phyloP scores from a whole-genome alignment of 2,888 invertebrate species.

The Pantelozetes paolii region DNA sequence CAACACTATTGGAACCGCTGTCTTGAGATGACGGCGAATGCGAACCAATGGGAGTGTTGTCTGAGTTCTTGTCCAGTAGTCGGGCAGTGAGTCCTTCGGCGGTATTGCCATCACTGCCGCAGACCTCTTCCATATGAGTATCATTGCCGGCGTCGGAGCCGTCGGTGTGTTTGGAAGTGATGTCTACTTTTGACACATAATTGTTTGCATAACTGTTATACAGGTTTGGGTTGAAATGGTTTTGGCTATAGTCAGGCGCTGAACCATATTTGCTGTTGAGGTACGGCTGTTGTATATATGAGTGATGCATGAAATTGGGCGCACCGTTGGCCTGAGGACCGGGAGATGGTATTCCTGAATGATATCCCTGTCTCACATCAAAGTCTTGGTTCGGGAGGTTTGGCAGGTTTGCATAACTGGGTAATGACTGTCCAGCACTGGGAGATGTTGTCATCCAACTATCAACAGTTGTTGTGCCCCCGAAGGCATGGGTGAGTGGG shows the following conservation, averaged over 20 bases:
- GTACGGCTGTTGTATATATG: conserved; percentile 34
- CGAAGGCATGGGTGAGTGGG: conserved; percentile 4
- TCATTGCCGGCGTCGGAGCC: conserved; percentile 9
- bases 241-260: conserved; percentile 25
- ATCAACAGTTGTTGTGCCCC: conserved; percentile 4
- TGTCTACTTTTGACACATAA: conserved; percentile 22
- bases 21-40: conserved; percentile 25
- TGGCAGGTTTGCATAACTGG: conserved; percentile 2
- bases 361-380: conserved; percentile 17
- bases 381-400: conserved; percentile 7
- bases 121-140: conserved; percentile 20
- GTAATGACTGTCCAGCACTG: conserved; percentile 27
- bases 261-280: conserved; percentile 29
- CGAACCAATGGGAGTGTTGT: conserved; percentile 7
- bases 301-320: conserved; percentile 18
- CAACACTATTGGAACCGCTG: conserved; percentile 31
- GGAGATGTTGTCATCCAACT: conserved; percentile 28
- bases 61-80: conserved; percentile 45
- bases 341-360: not conserved
- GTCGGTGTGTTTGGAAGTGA: conserved; percentile 24
- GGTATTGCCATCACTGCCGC: conserved; percentile 41
- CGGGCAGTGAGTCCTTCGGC: conserved; percentile 46
- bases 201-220: conserved; percentile 13
- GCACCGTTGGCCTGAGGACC: not conserved
- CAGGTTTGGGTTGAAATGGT: conserved; percentile 5